Percentiles rank a stretch among this genome's conserved stretches.
These are phyloP conservation scores for Camelus dromedarius DNA, from an alignment of 2,113 vertebrate genomes.

Conservation along the genomic window DNA sequence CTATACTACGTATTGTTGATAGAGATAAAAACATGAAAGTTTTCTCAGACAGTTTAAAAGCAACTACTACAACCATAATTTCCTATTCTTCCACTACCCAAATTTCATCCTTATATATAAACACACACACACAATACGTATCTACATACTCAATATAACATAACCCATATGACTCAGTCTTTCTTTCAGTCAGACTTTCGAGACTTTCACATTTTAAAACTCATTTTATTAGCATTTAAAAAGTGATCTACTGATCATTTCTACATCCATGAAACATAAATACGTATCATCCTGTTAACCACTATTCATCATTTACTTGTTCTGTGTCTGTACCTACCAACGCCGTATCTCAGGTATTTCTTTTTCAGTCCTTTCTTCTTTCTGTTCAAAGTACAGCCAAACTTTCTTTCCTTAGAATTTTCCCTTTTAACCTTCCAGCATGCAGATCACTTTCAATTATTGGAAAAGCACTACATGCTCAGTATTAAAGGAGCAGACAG, in stretches of 20 bases:
- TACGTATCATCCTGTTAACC: not conserved
- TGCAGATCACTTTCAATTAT: not conserved
- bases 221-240: not conserved
- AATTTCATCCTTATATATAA: not conserved
- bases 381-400: not conserved
- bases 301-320: not conserved
- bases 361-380: slow-evolving; percentile 34
- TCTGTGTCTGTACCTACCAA: not conserved
- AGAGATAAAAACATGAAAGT: too few relatives aligned
- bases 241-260: not conserved
- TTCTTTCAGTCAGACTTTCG: not conserved
- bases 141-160: not conserved
- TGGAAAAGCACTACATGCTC: not conserved
- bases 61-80: not conserved
- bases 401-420: not conserved
- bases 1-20: not conserved
- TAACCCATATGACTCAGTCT: not conserved
- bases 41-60: too few relatives aligned
- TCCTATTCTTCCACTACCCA: not conserved
- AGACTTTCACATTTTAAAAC: slow-evolving; percentile 7
- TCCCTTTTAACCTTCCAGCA: not conserved
- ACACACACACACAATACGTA: not conserved
- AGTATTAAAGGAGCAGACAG: not conserved
- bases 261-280: not conserved
- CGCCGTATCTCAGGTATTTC: not conserved